phyloP scores from a whole-genome alignment of 2,113 vertebrate genomes.

The Paradisaea rubra region DNA sequence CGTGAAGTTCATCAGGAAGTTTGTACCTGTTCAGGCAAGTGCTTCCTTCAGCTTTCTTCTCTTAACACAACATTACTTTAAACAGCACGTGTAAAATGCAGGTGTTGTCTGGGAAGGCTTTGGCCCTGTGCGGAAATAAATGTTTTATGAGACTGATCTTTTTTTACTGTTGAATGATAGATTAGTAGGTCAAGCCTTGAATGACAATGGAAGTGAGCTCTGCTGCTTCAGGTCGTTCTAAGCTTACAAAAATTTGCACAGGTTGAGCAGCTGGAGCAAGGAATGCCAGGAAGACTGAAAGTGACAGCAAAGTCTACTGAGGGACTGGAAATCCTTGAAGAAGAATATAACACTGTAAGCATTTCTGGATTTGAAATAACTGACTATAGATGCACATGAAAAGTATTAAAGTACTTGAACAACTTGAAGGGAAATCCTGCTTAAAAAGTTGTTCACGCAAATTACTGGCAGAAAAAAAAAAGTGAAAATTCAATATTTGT shows the following conservation, averaged over 20 bases:
- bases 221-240: neutral
- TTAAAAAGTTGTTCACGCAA: neutral
- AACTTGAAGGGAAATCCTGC: neutral
- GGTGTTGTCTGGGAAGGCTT: neutral
- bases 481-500: neutral
- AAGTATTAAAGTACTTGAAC: neutral
- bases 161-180: neutral
- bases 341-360: slow-evolving; percentile 90
- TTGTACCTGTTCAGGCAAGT: slow-evolving; percentile 81
- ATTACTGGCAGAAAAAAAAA: neutral
- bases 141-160: neutral
- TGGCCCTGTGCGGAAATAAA: neutral
- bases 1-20: slow-evolving; percentile 85
- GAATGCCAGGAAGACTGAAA: slow-evolving; percentile 86
- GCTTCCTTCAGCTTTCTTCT: neutral
- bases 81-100: neutral
- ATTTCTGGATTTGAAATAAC: neutral
- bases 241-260: neutral
- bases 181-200: neutral
- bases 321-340: slow-evolving; percentile 75
- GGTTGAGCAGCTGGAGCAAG: slow-evolving; percentile 88
- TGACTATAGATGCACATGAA: neutral
- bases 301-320: slow-evolving; percentile 87
- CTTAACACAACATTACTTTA: neutral
- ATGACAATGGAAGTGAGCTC: neutral